Percentiles rank a stretch among this genome's conserved stretches.
Evolutionary conservation across 2,888 invertebrate species (phyloP).

Genomic region (Drosophila leonis): DNA sequence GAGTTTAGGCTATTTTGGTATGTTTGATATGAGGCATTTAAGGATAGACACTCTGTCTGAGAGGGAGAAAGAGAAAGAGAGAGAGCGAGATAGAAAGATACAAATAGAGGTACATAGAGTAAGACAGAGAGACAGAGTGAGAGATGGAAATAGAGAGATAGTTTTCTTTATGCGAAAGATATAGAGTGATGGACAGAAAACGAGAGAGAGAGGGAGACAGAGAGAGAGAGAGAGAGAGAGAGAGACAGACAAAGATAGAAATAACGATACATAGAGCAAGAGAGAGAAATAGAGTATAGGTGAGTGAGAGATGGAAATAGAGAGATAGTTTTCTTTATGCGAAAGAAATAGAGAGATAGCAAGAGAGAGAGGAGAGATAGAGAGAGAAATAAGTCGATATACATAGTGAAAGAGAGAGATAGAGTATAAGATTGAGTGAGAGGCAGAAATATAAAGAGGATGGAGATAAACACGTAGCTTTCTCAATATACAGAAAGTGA

Average conservation of each 20-base stretch:
- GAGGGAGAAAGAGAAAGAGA: not conserved
- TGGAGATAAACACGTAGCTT: no score
- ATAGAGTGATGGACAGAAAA: no score
- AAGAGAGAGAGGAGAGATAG: not conserved
- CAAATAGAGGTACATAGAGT: not conserved
- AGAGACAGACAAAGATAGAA: not conserved
- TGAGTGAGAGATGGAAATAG: no score
- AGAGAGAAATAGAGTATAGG: not conserved
- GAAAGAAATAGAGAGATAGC: not conserved
- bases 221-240: not conserved
- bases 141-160: not conserved
- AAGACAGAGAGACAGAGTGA: not conserved
- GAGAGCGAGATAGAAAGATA: not conserved
- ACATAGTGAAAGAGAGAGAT: no score
- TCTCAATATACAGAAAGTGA: no score
- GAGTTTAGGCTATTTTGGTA: not conserved
- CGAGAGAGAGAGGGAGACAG: not conserved
- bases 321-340: no score
- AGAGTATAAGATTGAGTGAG: not conserved
- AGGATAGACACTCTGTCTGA: not conserved
- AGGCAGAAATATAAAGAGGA: not conserved
- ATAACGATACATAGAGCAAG: not conserved
- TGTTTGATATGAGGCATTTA: not conserved
- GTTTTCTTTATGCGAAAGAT: no score
- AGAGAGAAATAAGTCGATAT: no score